Conservation (phyloP, 2,113 vertebrate genomes). For the Balaenoptera acutorostrata region DNA sequence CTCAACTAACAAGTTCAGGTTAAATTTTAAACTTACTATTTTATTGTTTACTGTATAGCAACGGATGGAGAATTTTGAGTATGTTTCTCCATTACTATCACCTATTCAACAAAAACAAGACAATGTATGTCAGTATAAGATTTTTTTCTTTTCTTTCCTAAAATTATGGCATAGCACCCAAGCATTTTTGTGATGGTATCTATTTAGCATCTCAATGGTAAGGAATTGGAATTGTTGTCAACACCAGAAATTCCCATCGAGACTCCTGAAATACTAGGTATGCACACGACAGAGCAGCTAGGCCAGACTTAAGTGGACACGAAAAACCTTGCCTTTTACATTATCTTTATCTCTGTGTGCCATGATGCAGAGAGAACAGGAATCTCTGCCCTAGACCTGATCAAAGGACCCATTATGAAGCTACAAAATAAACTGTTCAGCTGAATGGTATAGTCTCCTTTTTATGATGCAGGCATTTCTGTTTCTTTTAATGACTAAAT, state of each 20-base stretch:
- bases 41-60: neutral
- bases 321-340: neutral
- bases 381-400: neutral
- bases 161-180: neutral
- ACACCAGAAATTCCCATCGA: neutral
- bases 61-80: neutral
- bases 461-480: neutral
- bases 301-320: neutral
- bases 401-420: neutral
- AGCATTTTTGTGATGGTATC: neutral
- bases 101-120: neutral
- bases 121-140: neutral
- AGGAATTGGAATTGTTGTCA: neutral
- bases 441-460: neutral
- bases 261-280: neutral
- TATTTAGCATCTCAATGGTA: neutral
- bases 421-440: neutral
- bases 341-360: neutral
- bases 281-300: neutral
- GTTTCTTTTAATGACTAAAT: neutral
- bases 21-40: neutral
- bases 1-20: neutral
- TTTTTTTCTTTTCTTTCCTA: neutral
- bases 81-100: neutral
- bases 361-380: neutral